Percentiles rank a stretch among this genome's conserved stretches.
phyloP scores from a whole-genome alignment of 2,113 vertebrate genomes.

The Strix uralensis region DNA sequence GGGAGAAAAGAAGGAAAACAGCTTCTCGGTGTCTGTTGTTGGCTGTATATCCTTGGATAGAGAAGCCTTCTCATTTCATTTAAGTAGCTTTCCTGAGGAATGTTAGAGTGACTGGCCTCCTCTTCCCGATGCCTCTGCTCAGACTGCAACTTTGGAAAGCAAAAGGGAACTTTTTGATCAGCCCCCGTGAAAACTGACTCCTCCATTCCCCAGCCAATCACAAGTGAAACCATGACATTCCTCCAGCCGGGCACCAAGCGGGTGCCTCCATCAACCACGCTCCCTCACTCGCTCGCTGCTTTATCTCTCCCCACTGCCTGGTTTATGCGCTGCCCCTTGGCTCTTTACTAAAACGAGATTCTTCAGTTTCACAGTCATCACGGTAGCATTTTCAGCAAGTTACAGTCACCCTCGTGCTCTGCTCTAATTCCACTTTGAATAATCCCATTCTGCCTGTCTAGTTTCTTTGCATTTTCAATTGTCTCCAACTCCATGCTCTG shows the following conservation, averaged over 20 bases:
- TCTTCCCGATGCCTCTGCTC: not conserved
- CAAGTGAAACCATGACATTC: slow-evolving; percentile 51
- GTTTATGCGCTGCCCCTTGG: not conserved
- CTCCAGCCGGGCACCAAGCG: slow-evolving; percentile 38
- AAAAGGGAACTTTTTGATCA: slow-evolving; percentile 40
- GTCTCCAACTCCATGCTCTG: not conserved
- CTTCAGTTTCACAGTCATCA: not conserved
- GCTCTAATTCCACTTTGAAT: not conserved
- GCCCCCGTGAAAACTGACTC: slow-evolving; percentile 71
- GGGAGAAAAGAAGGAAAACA: not conserved
- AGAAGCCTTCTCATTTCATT: not conserved
- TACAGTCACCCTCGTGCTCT: not conserved
- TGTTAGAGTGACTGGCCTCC: not conserved
- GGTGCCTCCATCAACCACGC: not conserved
- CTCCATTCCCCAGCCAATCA: slow-evolving; percentile 62
- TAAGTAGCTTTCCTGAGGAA: not conserved
- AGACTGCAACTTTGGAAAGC: slow-evolving; percentile 4
- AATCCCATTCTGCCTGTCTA: not conserved
- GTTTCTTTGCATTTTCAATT: not conserved
- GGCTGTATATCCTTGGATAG: not conserved
- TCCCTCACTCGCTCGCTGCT: not conserved
- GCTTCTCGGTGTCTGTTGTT: not conserved
- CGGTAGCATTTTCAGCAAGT: not conserved
- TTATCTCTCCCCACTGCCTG: not conserved
- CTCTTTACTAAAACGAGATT: not conserved